Evolutionary conservation across 2,113 vertebrate species (phyloP).

Genomic region (Colius striatus): DNA sequence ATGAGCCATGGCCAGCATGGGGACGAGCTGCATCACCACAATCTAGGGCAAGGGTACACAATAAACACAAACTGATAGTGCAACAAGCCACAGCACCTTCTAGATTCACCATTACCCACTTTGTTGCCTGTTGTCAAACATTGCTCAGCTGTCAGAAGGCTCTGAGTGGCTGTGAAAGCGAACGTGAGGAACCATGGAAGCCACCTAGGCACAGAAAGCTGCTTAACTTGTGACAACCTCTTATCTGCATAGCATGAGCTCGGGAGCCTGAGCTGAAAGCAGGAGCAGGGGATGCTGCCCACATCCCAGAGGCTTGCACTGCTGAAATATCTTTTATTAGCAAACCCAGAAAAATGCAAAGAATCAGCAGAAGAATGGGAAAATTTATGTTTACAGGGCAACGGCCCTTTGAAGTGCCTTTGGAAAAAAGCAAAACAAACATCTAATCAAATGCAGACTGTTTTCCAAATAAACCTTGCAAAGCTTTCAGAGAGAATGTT

Average conservation of each 20-base stretch:
- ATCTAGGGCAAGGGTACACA: background rate
- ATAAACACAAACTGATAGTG: background rate
- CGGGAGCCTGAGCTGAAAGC: background rate
- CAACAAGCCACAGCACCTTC: background rate
- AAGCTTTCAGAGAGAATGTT: background rate
- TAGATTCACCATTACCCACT: background rate
- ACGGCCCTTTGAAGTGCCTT: conserved; percentile 37
- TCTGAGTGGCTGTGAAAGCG: background rate
- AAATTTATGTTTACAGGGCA: conserved; percentile 49
- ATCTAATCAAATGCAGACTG: conserved; percentile 40
- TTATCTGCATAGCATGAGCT: background rate
- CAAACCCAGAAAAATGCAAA: conserved; percentile 47
- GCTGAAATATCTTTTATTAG: background rate
- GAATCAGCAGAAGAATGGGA: conserved; percentile 38
- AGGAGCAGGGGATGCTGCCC: background rate
- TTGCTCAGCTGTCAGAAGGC: background rate
- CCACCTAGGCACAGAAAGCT: background rate
- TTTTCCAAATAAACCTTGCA: conserved; percentile 56
- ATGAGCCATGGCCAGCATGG: rapidly evolving
- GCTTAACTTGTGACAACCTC: background rate
- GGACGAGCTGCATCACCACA: background rate
- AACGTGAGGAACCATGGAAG: background rate
- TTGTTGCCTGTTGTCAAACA: background rate
- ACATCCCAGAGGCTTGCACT: background rate
- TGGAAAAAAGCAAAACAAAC: conserved; percentile 33